phyloP scores from a whole-genome alignment of 2,797 vertebrate genomes.

The Scolopax bukidnonensis region DNA sequence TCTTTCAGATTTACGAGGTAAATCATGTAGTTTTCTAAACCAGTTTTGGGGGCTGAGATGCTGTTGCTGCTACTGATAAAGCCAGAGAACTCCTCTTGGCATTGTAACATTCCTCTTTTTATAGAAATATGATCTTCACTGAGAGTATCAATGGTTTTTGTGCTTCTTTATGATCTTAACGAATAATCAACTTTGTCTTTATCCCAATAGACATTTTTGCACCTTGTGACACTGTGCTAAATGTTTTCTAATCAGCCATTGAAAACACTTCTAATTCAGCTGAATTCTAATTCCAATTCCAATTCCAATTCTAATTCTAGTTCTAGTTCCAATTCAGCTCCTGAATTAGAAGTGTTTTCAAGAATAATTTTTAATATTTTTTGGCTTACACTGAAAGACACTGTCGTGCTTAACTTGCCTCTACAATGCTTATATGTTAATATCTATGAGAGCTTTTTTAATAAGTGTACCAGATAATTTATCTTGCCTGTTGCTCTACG shows the following conservation, averaged over 20 bases:
- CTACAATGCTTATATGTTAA: background rate
- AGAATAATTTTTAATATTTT: background rate
- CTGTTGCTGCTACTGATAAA: background rate
- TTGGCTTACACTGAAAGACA: background rate
- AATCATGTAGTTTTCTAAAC: too few species aligned
- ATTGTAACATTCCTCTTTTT: background rate
- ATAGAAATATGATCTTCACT: background rate
- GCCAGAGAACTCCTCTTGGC: background rate
- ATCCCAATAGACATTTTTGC: background rate
- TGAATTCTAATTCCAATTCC: too few species aligned
- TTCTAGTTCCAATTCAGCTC: too few species aligned
- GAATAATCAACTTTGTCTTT: background rate
- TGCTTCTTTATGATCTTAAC: background rate
- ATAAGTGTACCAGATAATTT: background rate
- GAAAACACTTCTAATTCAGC: too few species aligned
- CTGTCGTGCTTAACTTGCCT: background rate
- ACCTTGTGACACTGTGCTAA: background rate
- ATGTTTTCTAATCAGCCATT: background rate
- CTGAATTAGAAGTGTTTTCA: background rate
- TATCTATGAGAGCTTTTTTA: background rate
- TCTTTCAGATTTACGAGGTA: background rate
- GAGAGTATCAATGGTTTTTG: rapidly evolving
- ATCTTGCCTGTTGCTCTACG: background rate
- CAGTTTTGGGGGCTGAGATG: background rate
- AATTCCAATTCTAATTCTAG: too few species aligned